A percentile compares a stretch with the other conserved stretches of the same genome.
phyloP scores from a whole-genome alignment of 2,113 vertebrate species.

The Tylochromis polylepis region DNA sequence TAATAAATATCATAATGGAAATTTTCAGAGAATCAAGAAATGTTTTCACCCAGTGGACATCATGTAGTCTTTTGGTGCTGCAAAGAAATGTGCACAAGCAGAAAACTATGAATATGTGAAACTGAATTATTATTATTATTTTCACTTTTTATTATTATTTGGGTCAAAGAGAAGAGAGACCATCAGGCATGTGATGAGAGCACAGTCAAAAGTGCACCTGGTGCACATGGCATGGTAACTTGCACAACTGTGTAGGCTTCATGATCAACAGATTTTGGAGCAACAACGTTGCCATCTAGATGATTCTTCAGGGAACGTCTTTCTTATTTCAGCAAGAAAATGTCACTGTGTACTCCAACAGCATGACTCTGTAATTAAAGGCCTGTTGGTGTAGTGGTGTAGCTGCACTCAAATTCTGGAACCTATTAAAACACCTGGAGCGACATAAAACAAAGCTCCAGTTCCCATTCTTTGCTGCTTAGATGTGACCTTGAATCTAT shows the following conservation, averaged over 20 bases:
- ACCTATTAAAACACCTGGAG: not conserved
- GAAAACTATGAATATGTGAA: not conserved
- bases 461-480: not conserved
- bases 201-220: not conserved
- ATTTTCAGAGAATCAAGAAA: not conserved
- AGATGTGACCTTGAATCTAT: not conserved
- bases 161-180: not conserved
- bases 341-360: too few species aligned
- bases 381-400: too few species aligned
- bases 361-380: not conserved
- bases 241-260: not conserved
- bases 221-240: not conserved
- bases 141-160: not conserved
- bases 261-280: not conserved
- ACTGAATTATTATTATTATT: too few species aligned
- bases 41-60: not conserved
- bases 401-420: too few species aligned
- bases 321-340: not conserved
- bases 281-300: not conserved
- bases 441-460: accelerated
- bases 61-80: not conserved
- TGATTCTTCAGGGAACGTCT: not conserved
- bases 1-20: not conserved
- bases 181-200: not conserved
- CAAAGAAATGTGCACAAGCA: not conserved